phyloP scores from a whole-genome alignment of 2,113 vertebrate genomes.

The Limanda limanda region DNA sequence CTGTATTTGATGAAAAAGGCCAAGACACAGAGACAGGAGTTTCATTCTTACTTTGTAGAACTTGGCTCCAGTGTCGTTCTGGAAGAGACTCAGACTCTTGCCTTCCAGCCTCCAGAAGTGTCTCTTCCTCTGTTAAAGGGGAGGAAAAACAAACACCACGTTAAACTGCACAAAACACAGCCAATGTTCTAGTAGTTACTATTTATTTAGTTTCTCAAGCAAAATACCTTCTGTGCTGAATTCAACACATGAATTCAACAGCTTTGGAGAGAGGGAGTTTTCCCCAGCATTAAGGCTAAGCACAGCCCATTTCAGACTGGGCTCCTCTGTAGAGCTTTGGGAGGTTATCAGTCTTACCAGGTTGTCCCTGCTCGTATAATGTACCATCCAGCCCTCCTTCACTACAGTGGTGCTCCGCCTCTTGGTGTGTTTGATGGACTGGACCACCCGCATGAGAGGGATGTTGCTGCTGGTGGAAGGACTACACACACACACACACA shows the following conservation, averaged over 20 bases:
- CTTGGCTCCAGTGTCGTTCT: conserved; percentile 97
- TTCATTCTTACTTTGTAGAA: conserved; percentile 89
- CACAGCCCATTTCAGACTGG: conserved; percentile 41
- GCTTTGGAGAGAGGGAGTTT: conserved; percentile 25
- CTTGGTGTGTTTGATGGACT: conserved; percentile 98
- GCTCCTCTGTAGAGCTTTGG: conserved; percentile 44
- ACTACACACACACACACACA: conserved; percentile 72
- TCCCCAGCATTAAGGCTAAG: conserved; percentile 31
- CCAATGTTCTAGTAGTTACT: background rate
- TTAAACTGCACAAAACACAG: conserved; percentile 25
- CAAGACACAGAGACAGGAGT: background rate
- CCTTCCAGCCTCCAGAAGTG: conserved; percentile 99
- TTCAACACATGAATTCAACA: conserved; percentile 48
- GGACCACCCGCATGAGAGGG: conserved; percentile 98
- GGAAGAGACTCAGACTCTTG: conserved; percentile 96
- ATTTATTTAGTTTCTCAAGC: conserved; percentile 15
- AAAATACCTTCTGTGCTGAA: conserved; percentile 46
- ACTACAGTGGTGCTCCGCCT: conserved; percentile 98
- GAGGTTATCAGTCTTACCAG: conserved; percentile 87
- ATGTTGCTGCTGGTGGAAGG: conserved; percentile 99
- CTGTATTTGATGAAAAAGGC: background rate
- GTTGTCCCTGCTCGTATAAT: conserved; percentile 96
- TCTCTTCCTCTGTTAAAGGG: conserved; percentile 89
- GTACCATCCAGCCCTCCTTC: conserved; percentile 99
- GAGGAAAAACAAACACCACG: conserved; percentile 31